These are phyloP conservation scores for Heloderma charlesbogerti DNA, from an alignment of 2,113 vertebrate genomes.

Conservation along the genomic window DNA sequence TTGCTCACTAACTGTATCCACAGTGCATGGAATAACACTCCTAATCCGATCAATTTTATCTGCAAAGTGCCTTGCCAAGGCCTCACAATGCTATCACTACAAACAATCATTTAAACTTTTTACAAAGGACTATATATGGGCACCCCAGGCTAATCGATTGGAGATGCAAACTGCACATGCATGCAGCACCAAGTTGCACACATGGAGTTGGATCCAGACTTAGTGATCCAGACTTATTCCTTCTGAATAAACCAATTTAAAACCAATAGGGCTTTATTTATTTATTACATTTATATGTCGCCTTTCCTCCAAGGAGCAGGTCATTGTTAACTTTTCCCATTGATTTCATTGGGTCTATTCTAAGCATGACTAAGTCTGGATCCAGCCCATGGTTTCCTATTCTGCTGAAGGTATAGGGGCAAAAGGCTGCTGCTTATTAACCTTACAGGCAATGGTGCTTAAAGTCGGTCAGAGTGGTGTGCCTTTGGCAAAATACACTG, in stretches of 20 bases:
- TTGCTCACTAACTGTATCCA: too few relatives aligned
- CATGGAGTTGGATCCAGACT: neutral
- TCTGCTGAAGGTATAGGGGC: neutral
- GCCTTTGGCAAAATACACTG: neutral
- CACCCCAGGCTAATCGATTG: neutral
- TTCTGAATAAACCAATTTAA: neutral
- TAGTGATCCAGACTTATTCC: too few relatives aligned
- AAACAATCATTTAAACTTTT: neutral
- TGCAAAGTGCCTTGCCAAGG: too few relatives aligned
- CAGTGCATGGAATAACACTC: too few relatives aligned
- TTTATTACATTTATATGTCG: too few relatives aligned
- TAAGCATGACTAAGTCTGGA: neutral
- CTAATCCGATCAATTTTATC: too few relatives aligned
- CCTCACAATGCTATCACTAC: neutral
- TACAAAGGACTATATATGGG: neutral
- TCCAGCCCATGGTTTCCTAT: neutral
- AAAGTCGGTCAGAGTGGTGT: neutral
- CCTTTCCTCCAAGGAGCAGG: too few relatives aligned
- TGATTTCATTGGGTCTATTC: neutral
- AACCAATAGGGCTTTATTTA: neutral
- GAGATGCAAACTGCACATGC: neutral
- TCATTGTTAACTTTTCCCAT: neutral
- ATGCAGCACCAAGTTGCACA: neutral
- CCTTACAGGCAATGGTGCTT: neutral
- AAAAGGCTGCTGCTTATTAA: neutral